phyloP scores from a whole-genome alignment of 2,888 invertebrate species.

The Dione juno region DNA sequence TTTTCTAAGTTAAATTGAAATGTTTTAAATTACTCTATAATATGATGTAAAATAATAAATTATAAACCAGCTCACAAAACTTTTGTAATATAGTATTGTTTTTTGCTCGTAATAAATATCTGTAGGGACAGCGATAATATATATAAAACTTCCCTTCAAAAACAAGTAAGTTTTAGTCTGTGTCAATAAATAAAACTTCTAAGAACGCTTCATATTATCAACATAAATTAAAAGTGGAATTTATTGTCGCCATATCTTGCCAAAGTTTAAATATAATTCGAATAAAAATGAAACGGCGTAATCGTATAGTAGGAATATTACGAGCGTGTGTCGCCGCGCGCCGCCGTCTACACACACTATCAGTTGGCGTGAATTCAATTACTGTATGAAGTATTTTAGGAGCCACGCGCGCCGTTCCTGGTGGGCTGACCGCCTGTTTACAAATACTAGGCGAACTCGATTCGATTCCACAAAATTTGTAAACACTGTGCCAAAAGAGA shows the following conservation, averaged over 20 bases:
- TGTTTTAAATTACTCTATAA: not conserved
- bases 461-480: constrained; percentile 77
- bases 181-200: not conserved
- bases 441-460: constrained; percentile 79
- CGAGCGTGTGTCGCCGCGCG: constrained; percentile 64
- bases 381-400: constrained; percentile 81
- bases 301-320: constrained; percentile 79
- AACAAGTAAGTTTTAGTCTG: not conserved
- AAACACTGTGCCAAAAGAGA: constrained; percentile 74
- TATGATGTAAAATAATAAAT: not conserved
- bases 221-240: constrained; percentile 1
- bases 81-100: not conserved
- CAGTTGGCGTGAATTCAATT: constrained; percentile 80
- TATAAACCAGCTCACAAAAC: not conserved
- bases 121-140: not conserved
- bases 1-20: not conserved
- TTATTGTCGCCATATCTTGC: constrained; percentile 6
- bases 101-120: not conserved
- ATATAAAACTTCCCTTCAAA: not conserved
- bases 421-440: constrained; percentile 69
- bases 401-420: constrained; percentile 69
- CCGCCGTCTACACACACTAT: constrained; percentile 76
- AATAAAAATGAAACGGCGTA: constrained; percentile 72
- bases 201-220: not conserved
- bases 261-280: constrained; percentile 59